Evolutionary conservation across 2,113 vertebrate species (phyloP).

Genomic region (Nematolebias whitei): DNA sequence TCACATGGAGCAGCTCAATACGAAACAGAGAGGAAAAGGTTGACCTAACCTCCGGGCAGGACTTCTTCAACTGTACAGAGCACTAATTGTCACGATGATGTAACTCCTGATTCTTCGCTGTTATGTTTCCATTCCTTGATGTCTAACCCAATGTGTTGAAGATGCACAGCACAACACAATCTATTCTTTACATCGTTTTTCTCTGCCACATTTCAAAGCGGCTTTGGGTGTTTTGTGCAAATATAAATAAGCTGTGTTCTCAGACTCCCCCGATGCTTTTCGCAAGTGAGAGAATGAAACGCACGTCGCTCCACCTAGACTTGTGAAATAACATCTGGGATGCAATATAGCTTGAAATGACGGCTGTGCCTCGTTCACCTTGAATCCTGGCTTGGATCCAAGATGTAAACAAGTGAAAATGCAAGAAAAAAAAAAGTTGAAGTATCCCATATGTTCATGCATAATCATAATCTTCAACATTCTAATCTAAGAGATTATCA

Average conservation of each 20-base stretch:
- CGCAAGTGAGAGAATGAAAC: slow-evolving; percentile 40
- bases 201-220: slow-evolving; percentile 17
- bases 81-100: slow-evolving; percentile 14
- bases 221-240: slow-evolving; percentile 48
- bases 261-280: slow-evolving; percentile 45
- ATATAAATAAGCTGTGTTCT: slow-evolving; percentile 54
- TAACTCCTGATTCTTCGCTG: slow-evolving; percentile 22
- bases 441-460: slow-evolving; percentile 73
- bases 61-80: slow-evolving; percentile 33
- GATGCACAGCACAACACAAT: slow-evolving; percentile 26
- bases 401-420: slow-evolving; percentile 59
- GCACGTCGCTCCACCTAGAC: slow-evolving; percentile 46
- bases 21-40: slow-evolving; percentile 27
- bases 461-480: slow-evolving; percentile 75
- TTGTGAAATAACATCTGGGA: slow-evolving; percentile 69
- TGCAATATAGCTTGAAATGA: slow-evolving; percentile 62
- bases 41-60: slow-evolving; percentile 30
- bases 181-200: slow-evolving; percentile 31
- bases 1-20: slow-evolving; percentile 33
- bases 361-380: slow-evolving; percentile 69
- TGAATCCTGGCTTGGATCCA: slow-evolving; percentile 66
- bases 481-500: slow-evolving; percentile 76
- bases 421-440: slow-evolving; percentile 34
- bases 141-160: slow-evolving; percentile 16
- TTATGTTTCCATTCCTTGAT: slow-evolving; percentile 9